These are phyloP conservation scores for Holacanthus passer DNA, from an alignment of 2,113 vertebrate species.

Conservation along the genomic window DNA sequence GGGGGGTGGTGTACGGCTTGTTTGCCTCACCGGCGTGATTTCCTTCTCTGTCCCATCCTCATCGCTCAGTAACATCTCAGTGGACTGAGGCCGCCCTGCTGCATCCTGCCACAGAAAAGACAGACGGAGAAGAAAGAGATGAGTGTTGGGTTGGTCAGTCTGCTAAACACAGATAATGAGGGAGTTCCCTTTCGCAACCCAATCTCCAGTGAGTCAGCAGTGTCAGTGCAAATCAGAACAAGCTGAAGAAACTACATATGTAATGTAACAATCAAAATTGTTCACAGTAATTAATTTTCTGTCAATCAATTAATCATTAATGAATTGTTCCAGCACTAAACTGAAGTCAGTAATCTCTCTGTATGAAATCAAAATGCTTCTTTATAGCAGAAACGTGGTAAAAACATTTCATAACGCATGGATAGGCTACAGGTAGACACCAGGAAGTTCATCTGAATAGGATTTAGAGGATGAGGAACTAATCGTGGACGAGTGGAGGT, in stretches of 20 bases:
- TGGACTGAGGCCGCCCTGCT: conserved; percentile 41
- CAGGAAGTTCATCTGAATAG: neutral
- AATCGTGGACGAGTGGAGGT: no score
- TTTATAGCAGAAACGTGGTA: neutral
- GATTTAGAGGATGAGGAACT: neutral
- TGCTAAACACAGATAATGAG: conserved; percentile 34
- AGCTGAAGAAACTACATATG: neutral
- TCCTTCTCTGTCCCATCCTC: conserved; percentile 69
- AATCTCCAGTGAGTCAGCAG: neutral
- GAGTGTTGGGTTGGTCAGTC: conserved; percentile 1
- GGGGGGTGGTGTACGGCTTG: neutral
- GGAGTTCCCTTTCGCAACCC: neutral
- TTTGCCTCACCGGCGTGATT: conserved; percentile 47
- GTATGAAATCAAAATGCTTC: neutral
- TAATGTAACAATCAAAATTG: no score
- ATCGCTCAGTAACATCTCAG: conserved; percentile 57
- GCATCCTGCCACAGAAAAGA: conserved; percentile 80
- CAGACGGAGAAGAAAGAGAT: neutral
- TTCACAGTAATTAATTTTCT: no score
- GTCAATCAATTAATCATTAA: neutral
- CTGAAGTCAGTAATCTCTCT: neutral
- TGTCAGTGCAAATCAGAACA: neutral
- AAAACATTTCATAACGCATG: neutral
- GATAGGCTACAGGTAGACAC: neutral
- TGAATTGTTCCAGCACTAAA: neutral